phyloP scores from a whole-genome alignment of 2,113 vertebrate species.

The Stictonetta naevosa region DNA sequence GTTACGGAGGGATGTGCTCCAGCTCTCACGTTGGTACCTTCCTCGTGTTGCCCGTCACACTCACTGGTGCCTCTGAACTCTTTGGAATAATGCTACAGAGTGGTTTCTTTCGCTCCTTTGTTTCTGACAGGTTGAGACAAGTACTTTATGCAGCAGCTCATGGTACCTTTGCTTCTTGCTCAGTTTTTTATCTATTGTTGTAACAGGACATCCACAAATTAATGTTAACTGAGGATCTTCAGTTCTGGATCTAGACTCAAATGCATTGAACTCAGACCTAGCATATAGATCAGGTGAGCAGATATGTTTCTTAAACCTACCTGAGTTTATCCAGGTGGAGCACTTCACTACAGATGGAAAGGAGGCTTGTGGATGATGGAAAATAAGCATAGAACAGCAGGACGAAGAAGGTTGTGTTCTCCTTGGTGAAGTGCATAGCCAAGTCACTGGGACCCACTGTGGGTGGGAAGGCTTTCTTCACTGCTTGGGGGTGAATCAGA shows the following conservation, averaged over 20 bases:
- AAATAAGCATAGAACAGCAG: background rate
- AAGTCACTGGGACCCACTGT: background rate
- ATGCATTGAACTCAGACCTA: background rate
- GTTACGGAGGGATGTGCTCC: fast-evolving
- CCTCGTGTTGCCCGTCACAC: fast-evolving
- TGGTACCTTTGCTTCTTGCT: background rate
- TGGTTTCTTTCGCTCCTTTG: background rate
- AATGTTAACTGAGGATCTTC: background rate
- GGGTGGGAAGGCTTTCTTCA: background rate
- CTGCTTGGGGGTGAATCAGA: background rate
- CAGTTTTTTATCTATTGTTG: background rate
- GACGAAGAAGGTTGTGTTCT: background rate
- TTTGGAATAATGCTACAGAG: background rate
- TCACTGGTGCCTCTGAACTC: background rate
- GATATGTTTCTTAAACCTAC: background rate
- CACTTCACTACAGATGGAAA: background rate
- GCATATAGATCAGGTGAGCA: background rate
- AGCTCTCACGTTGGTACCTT: background rate
- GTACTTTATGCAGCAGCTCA: background rate
- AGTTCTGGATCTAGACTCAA: background rate
- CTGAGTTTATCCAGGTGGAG: background rate
- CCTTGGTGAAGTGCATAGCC: background rate
- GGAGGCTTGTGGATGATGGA: background rate
- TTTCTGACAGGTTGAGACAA: background rate
- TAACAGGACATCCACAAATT: background rate